Evolutionary conservation across 1,140 invertebrate genomes (phyloP), one percentile per base, ranked within the genome.

Genomic region (Anoplolepis gracilipes): DNA sequence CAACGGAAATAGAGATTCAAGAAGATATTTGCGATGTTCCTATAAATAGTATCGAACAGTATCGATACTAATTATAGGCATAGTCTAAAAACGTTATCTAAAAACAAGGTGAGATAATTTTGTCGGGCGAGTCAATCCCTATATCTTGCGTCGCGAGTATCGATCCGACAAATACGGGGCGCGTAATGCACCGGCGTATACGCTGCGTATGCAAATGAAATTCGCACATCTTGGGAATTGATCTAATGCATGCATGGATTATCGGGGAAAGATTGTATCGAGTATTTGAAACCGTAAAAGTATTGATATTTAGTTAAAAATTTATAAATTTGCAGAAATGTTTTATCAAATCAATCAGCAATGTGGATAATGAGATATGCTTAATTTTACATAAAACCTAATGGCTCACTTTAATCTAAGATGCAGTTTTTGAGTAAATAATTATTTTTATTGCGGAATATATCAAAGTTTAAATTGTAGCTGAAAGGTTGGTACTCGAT

Each of bases 191-290:
- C 7, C 19, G 19, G 16, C 36, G 22, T 69, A 39, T 70, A 25
- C 65, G n/a, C n/a, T 78, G 28, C 78, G 49, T 81, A 49, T 49
- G 64, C 77, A 53, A 81, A 69, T 69, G 30, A 81, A 57, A 72
- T 25, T 72, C 33, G 10, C 64, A 28, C 25, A 25, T 59, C 25
- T 55, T 57, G 46, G 53, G 19, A 72, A 59, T 16, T 42, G 22
- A 42, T 13, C 19, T 81, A 79, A 79, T 69, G 65, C n/a, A 70
- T 70, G 22, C 78, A 49, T 33, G 57, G 53, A 72, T 57, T 39
- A 25, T 25, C n/a, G 28, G n/a, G 28, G 22, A 70, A 55, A 70
- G 65, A 70, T 39, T 4, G 13, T 49, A 65, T 78, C n/a, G 13
- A 42, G 22, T 78, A 78, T 4, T 78, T 28, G 61, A n/a, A 65